Evolutionary conservation across 1,140 invertebrate genomes (phyloP).

Genomic region (Belonocnema kinseyi): DNA sequence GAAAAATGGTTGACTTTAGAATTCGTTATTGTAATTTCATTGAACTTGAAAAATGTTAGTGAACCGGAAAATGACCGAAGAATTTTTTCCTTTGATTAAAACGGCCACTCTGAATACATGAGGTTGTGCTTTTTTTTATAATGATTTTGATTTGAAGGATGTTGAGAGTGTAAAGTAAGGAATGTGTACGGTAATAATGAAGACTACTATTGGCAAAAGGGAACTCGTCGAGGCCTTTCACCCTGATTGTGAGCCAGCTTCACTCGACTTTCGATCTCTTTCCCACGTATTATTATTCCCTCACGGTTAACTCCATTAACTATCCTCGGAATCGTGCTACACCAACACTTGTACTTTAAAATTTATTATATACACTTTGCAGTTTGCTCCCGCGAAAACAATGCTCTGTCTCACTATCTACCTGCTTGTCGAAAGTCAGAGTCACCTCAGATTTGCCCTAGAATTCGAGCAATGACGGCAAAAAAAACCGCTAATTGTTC

Average conservation of each 20-base stretch:
- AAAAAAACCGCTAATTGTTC: not conserved
- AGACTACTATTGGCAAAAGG: not conserved
- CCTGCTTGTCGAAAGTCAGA: conserved; percentile 18
- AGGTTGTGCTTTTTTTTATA: no score
- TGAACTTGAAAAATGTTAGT: no score
- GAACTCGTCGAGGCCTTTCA: conserved; percentile 57
- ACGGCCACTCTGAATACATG: no score
- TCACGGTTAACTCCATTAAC: conserved; percentile 1
- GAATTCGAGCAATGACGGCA: conserved; percentile 6
- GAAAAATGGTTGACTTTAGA: no score
- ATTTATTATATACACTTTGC: not conserved
- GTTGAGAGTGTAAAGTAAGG: not conserved
- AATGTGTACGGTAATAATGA: not conserved
- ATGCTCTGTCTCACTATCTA: not conserved
- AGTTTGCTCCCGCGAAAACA: conserved; percentile 19
- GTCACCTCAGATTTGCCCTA: conserved; percentile 7
- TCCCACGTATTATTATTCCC: conserved; percentile 51
- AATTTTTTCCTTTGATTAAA: no score
- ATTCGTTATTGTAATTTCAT: no score
- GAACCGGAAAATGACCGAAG: no score
- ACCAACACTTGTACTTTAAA: not conserved
- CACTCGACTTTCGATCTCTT: conserved; percentile 61
- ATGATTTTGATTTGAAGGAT: not conserved
- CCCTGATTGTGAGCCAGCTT: conserved; percentile 47
- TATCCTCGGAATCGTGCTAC: conserved; percentile 7